phyloP scores from a whole-genome alignment of 1,140 invertebrate species.

The Procambarus virginalis region DNA sequence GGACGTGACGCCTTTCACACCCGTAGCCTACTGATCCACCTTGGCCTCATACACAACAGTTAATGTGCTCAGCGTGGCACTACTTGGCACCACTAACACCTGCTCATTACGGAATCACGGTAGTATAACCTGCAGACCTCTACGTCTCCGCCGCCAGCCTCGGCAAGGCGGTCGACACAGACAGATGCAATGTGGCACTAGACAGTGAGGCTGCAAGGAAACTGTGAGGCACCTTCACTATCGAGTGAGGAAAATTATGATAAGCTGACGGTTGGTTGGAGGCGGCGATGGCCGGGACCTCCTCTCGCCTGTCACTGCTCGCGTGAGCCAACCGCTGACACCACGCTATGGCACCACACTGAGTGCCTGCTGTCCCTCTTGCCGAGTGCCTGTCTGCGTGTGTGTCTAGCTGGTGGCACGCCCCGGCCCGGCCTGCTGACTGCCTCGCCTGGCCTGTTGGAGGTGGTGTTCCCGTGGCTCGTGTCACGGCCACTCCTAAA shows the following conservation, averaged over 20 bases:
- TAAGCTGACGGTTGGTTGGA: neutral
- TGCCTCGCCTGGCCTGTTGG: constrained; percentile 39
- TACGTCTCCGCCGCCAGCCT: neutral
- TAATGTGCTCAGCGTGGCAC: neutral
- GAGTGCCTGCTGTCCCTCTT: neutral
- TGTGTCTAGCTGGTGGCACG: constrained; percentile 42
- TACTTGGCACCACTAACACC: neutral
- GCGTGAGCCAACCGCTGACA: neutral
- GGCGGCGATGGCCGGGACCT: neutral
- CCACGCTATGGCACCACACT: neutral
- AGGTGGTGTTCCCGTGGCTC: constrained; percentile 3
- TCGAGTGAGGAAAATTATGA: neutral
- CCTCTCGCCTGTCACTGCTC: neutral
- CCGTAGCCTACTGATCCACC: no score
- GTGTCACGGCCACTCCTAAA: neutral
- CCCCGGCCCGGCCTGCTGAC: constrained; percentile 32
- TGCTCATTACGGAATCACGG: neutral
- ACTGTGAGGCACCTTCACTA: neutral
- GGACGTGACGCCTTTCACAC: no score
- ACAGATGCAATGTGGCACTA: neutral
- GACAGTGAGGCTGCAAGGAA: neutral
- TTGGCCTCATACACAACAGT: neutral
- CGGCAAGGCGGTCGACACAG: constrained; percentile 3
- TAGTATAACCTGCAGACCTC: neutral
- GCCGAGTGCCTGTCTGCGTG: constrained; percentile 27